phyloP scores from a whole-genome alignment of 2,888 invertebrate genomes.

The Dasysyrphus albostriatus region DNA sequence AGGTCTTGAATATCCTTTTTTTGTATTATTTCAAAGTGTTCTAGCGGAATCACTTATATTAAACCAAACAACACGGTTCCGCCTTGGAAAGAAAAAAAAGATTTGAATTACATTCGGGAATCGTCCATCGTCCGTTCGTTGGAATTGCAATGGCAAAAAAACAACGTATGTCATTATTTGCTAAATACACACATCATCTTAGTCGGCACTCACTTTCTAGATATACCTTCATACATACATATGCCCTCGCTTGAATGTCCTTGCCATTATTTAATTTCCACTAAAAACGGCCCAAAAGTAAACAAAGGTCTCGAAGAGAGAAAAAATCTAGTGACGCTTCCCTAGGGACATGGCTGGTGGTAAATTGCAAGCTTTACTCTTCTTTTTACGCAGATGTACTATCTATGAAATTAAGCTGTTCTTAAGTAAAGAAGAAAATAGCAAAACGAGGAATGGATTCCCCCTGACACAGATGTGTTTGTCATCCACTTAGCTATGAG shows the following conservation, averaged over 20 bases:
- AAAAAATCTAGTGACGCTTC: slow-evolving; percentile 15
- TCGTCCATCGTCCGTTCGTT: not conserved
- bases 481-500: slow-evolving; percentile 58
- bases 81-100: not conserved
- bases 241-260: not conserved
- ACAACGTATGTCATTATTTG: not conserved
- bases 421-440: slow-evolving; percentile 29
- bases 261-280: slow-evolving; percentile 60
- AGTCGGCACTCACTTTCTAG: slow-evolving; percentile 16
- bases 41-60: not conserved
- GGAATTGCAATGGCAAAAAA: not conserved
- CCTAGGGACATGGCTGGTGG: slow-evolving; percentile 21
- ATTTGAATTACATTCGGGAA: slow-evolving; percentile 35
- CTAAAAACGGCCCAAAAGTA: slow-evolving; percentile 55
- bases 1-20: not conserved
- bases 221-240: not conserved
- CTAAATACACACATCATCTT: slow-evolving; percentile 3
- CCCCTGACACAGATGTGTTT: slow-evolving; percentile 56
- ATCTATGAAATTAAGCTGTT: slow-evolving; percentile 53
- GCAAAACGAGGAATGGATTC: slow-evolving; percentile 12
- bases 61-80: not conserved
- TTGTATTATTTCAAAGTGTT: slow-evolving; percentile 14
- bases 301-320: slow-evolving; percentile 33
- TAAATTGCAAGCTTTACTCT: slow-evolving; percentile 43
- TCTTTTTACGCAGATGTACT: slow-evolving; percentile 23